Evolutionary conservation across 2,888 invertebrate species (phyloP), one percentile per base, ranked within the genome.

Genomic region (Drosophila siamana): DNA sequence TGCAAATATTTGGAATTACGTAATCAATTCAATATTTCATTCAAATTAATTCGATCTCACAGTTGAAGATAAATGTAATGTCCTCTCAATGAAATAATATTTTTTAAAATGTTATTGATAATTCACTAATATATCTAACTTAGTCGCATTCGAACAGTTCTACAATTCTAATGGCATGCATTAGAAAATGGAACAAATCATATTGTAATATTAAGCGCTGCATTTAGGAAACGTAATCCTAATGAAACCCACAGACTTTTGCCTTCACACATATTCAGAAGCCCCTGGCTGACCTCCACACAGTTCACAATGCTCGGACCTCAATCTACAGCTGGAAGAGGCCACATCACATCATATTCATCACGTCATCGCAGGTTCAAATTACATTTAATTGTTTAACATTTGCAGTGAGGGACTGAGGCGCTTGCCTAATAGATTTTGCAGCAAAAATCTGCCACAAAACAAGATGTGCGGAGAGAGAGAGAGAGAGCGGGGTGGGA

Each of bases 351-450:
- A 70, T 73, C 55, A 56, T n/a, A 47, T 64, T 65, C 55, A 41
- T 56, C 41, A 40, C 74, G 62, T 55, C 67, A 55, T 55, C 63
- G 68, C 65, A 63, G 77, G 63, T 74, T 85, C 77, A 75, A 86
- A 81, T 85, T 86, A 78, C 86, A 81, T 57, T 84, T 86, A 86
- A 84, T 84, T 84, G 84, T 73, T 81, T 43, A 74, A 74, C 74
- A 86, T 86, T 83, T 55, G 54, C 52, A 41, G 19, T 40, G 51
- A 4, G 24, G 13, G 13, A 3, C 11, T 43, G 16, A 22, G 55
- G 16, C 16, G 47, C n/a, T 13, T 51, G 40, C 16, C 66, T 74
- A 63, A 70, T 56, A 63, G 59, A 56, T 38, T 66, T 69, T 46
- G 33, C 13, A 19, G 16, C 33, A 50, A 56, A 72, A 66, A 64